Conservation (phyloP, 1,140 invertebrate genomes). For the Hermatobates lingyangjiaoensis region DNA sequence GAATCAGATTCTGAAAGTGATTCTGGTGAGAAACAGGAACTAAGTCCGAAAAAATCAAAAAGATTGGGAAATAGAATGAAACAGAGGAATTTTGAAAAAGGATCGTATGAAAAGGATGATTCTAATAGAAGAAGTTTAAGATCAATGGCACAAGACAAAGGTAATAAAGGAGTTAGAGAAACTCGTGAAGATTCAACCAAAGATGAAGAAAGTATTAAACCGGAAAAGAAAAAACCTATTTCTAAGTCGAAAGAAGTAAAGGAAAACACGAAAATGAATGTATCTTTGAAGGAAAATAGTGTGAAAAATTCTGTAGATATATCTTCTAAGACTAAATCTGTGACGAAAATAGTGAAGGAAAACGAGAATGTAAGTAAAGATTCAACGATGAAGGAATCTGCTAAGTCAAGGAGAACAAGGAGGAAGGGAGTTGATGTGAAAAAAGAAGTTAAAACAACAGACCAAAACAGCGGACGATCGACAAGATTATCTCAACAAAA, state of each 20-base stretch:
- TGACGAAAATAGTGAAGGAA: not conserved
- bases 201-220: not conserved
- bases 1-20: slow-evolving; percentile 17
- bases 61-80: not conserved
- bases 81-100: not conserved
- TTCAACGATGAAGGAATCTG: not conserved
- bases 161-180: too few species aligned
- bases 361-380: not conserved
- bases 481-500: not conserved
- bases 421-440: not conserved
- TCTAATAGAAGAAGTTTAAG: too few species aligned
- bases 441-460: not conserved
- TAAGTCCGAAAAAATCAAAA: not conserved
- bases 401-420: not conserved
- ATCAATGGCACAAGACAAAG: too few species aligned
- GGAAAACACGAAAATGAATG: not conserved
- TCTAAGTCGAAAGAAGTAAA: not conserved
- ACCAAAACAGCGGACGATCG: too few species aligned
- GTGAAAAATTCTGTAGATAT: not conserved
- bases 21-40: slow-evolving; percentile 6
- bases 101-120: not conserved
- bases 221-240: not conserved
- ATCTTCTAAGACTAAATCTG: not conserved
- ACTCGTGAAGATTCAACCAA: slow-evolving; percentile 10
- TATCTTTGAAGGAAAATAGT: not conserved